A percentile compares a stretch with the other conserved stretches of the same genome.
Conservation (phyloP, 2,888 invertebrate species). For the Mantis religiosa region DNA sequence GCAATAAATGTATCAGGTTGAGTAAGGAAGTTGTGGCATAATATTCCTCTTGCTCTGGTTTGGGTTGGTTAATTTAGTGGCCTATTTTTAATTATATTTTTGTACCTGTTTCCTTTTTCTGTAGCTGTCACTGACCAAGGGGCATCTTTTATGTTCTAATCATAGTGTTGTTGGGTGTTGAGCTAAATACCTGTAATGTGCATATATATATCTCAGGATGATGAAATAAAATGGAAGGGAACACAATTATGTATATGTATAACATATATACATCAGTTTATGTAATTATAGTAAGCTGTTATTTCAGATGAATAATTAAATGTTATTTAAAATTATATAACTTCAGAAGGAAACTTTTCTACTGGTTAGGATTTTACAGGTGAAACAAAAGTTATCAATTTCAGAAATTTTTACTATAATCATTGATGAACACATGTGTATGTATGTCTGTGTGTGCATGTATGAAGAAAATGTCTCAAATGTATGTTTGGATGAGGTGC, state of each 20-base stretch:
- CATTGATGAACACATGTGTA: background rate
- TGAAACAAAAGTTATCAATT: background rate
- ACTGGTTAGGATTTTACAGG: background rate
- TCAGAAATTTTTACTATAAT: background rate
- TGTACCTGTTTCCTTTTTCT: background rate
- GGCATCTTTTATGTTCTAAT: background rate
- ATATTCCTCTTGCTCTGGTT: background rate
- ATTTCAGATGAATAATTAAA: background rate
- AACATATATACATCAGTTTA: background rate
- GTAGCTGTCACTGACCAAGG: background rate
- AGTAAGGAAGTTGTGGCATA: background rate
- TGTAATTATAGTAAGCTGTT: background rate
- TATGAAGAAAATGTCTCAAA: background rate
- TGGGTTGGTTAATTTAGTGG: background rate
- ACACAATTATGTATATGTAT: background rate
- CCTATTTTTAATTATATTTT: background rate
- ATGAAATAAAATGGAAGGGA: background rate
- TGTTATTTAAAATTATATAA: background rate
- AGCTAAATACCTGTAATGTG: background rate
- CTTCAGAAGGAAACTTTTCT: background rate
- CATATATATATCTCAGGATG: background rate
- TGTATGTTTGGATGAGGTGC: background rate
- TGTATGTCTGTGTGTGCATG: background rate
- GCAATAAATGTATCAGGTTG: background rate
- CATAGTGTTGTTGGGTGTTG: background rate